Base-by-base conservation (phyloP, 2,797 vertebrate species). In the Tadarida brasiliensis region DNA sequence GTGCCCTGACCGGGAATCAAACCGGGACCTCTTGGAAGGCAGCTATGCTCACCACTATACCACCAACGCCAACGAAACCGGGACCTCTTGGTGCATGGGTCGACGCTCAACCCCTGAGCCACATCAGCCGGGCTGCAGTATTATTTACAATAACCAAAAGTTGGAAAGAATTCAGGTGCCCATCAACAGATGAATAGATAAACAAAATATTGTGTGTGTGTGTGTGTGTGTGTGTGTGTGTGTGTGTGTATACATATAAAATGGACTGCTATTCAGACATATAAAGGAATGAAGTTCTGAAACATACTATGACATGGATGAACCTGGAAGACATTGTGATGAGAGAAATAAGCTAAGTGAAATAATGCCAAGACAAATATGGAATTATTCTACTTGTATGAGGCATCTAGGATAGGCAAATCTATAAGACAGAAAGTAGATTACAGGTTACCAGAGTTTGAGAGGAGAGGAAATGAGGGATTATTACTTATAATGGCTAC, bases 1-100 rank as follows among this genome's bases (percentile, higher is more conserved):
- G 39, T 44, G 39, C 39, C 39, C 39, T 44, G 39, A 44, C 39
- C 7, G 39, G 39, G 39, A 44, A 44, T 44, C 39, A 44, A 44
- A 44, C 39, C 39, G 7, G 39, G 39, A 44, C n/a, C n/a, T n/a
- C 98, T 98, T 98, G 98, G 98, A 98, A 98, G 98, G 98, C 98
- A 98, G 98, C 98, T 98, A 98, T 98, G 98, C 98, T 98, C 96
- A 98, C 98, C 98, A 98, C 98, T 98, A 98, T 98, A 98, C 98
- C 98, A 98, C 98, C 98, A 98, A 98, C 96, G 97, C 98, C 0
- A 0, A 1, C 9, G 1, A 44, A 44, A 44, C 39, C 39, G 7
- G 39, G 39, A 44, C 39, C 39, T 44, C 39, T 44, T 44, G 39
- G 39, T 7, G 39, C 39, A 44, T 4, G 39, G 39, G 39, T 44